Evolutionary conservation across 2,113 vertebrate species (phyloP).

Genomic region (Heterocephalus glaber): DNA sequence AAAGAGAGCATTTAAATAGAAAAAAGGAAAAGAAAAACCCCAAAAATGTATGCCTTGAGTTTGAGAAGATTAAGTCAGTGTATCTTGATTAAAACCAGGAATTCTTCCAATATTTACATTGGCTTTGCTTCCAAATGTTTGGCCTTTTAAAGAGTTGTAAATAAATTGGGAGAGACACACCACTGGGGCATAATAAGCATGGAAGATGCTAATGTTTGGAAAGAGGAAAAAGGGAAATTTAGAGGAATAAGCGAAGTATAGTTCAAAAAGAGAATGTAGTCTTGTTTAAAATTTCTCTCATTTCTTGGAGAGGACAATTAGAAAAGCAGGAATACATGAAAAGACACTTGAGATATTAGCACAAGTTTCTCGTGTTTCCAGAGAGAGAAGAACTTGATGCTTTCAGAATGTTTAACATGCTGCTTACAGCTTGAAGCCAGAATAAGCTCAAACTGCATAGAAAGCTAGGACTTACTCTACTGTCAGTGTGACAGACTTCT

Average conservation of each 20-base stretch:
- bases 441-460: constrained; percentile 1
- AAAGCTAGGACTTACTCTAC: background rate
- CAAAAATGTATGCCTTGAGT: constrained; percentile 4
- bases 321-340: background rate
- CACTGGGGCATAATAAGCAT: background rate
- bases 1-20: background rate
- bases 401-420: constrained; percentile 35
- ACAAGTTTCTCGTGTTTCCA: background rate
- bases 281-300: background rate
- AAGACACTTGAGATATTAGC: background rate
- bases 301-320: background rate
- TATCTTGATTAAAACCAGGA: constrained; percentile 58
- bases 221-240: constrained; percentile 22
- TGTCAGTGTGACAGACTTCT: background rate
- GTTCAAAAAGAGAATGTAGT: background rate
- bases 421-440: constrained; percentile 22
- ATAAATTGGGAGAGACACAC: constrained; percentile 47
- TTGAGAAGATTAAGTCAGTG: constrained; percentile 46
- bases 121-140: constrained; percentile 66
- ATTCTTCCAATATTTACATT: constrained; percentile 66
- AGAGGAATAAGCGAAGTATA: background rate
- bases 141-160: constrained; percentile 55
- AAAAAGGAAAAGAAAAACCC: background rate
- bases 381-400: background rate
- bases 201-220: background rate